Evolutionary conservation across 2,797 vertebrate genomes (phyloP).

Genomic region (Aselliscus stoliczkanus): DNA sequence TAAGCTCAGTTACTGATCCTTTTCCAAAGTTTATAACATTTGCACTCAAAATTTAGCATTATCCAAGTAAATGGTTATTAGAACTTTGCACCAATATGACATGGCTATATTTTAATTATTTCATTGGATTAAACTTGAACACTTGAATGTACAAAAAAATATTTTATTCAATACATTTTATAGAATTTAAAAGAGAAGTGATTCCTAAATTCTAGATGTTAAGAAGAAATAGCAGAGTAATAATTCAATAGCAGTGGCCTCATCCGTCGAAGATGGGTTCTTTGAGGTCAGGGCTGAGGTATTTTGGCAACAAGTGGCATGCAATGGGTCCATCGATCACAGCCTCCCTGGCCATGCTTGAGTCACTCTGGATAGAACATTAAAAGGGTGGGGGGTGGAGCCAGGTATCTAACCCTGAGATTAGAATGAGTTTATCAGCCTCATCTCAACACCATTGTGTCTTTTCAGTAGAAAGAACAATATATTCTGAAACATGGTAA

Average conservation of each 20-base stretch:
- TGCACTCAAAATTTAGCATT: background rate
- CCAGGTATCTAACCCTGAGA: background rate
- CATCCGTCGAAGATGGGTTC: background rate
- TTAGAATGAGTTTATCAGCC: background rate
- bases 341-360: background rate
- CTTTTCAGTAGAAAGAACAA: background rate
- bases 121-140: background rate
- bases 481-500: background rate
- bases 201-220: background rate
- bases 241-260: background rate
- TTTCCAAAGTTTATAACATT: slow-evolving; percentile 3
- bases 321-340: background rate
- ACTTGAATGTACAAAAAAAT: background rate
- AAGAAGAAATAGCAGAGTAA: background rate
- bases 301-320: background rate
- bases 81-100: background rate
- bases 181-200: background rate
- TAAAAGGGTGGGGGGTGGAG: background rate
- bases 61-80: background rate
- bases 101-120: slow-evolving; percentile 1
- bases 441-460: background rate
- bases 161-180: background rate
- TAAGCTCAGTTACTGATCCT: background rate
- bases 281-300: slow-evolving; percentile 29
- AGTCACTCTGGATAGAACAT: background rate